Conservation (phyloP, 2,797 vertebrate genomes). For the Sebastes trivittatus region DNA sequence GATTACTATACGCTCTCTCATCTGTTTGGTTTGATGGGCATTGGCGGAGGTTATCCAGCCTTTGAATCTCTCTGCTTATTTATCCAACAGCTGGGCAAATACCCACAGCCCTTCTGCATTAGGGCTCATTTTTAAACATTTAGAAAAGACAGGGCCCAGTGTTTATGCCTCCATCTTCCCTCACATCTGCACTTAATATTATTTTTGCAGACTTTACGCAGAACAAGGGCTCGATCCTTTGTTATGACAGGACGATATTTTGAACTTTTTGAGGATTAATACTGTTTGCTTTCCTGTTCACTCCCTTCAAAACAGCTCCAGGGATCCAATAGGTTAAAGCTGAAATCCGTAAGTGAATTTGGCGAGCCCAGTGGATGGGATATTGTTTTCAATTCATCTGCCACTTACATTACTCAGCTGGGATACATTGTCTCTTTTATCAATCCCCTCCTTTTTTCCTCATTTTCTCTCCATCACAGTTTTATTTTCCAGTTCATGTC, state of each 20-base stretch:
- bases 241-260: conserved; percentile 84
- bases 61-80: conserved; percentile 81
- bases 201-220: conserved; percentile 74
- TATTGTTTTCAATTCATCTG: conserved; percentile 78
- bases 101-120: conserved; percentile 81
- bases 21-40: conserved; percentile 80
- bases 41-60: conserved; percentile 73
- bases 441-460: conserved; percentile 25
- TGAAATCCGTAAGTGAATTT: conserved; percentile 70
- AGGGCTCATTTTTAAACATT: conserved; percentile 83
- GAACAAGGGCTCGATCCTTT: conserved; percentile 79
- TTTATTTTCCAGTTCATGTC: conserved; percentile 43
- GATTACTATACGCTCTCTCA: conserved; percentile 60
- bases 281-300: conserved; percentile 81
- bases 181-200: conserved; percentile 84
- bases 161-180: conserved; percentile 81
- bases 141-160: conserved; percentile 79
- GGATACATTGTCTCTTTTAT: conserved; percentile 64
- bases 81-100: conserved; percentile 83
- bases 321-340: conserved; percentile 67
- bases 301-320: conserved; percentile 75
- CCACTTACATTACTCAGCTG: conserved; percentile 73
- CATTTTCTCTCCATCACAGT: conserved; percentile 39
- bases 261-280: conserved; percentile 83
- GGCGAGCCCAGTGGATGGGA: conserved; percentile 54